A percentile compares a stretch with the other conserved stretches of the same genome.
phyloP scores from a whole-genome alignment of 2,888 invertebrate genomes.

The Xestoiulus laeticollis region DNA sequence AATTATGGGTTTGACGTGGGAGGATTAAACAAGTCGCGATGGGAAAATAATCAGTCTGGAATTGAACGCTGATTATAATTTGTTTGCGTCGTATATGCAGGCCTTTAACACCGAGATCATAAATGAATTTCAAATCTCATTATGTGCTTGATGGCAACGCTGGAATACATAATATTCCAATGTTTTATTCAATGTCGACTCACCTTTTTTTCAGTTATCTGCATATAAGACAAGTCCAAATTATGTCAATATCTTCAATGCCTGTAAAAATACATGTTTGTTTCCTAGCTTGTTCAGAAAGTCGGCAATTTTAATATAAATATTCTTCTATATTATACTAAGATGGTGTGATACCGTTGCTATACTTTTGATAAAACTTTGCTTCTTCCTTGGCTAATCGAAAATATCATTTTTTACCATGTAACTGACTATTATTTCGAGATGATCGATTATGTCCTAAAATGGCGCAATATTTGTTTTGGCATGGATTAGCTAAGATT shows the following conservation, averaged over 20 bases:
- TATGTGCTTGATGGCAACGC: neutral
- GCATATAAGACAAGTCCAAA: too few relatives aligned
- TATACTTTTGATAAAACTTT: too few relatives aligned
- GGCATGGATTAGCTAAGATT: neutral
- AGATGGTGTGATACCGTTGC: too few relatives aligned
- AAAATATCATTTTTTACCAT: neutral
- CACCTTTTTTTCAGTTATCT: too few relatives aligned
- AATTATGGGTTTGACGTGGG: neutral
- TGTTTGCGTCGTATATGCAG: neutral
- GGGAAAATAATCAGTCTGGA: conserved; percentile 6
- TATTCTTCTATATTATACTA: too few relatives aligned
- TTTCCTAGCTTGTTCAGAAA: neutral
- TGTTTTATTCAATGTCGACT: too few relatives aligned
- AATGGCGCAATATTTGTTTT: conserved; percentile 5
- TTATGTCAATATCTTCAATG: too few relatives aligned
- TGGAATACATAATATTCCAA: neutral
- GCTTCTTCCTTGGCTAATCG: neutral
- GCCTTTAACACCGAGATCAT: neutral
- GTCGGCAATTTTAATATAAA: neutral
- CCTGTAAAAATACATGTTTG: neutral
- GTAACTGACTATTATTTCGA: neutral
- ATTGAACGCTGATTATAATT: conserved; percentile 29
- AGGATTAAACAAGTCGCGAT: neutral
- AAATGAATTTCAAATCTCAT: neutral
- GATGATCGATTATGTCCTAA: neutral